These are phyloP conservation scores for Acanthosepion lycidas DNA, from an alignment of 2,888 invertebrate genomes.

Conservation along the genomic window DNA sequence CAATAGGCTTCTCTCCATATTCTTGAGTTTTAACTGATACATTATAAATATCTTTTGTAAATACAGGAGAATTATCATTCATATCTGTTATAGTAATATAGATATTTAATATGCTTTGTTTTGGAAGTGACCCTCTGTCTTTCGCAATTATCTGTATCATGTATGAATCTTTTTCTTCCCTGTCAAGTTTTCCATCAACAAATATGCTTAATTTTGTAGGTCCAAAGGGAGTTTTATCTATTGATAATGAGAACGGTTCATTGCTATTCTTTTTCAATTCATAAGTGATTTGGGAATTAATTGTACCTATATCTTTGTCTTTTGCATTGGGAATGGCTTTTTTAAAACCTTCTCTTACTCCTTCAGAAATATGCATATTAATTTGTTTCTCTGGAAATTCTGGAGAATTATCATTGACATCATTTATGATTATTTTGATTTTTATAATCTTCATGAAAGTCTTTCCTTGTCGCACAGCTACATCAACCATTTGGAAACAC, in stretches of 20 bases:
- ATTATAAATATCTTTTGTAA: background rate
- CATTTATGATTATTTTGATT: constrained; percentile 6
- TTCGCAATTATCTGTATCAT: constrained; percentile 1
- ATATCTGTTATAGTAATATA: constrained; percentile 38
- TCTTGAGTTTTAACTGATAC: background rate
- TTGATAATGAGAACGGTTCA: constrained; percentile 34
- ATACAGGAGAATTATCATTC: constrained; percentile 39
- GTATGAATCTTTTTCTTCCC: constrained; percentile 35
- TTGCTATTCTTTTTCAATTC: background rate
- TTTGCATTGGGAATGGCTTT: background rate
- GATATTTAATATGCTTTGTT: background rate
- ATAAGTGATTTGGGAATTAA: constrained; percentile 40
- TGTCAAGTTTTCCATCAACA: constrained; percentile 42
- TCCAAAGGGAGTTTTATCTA: background rate
- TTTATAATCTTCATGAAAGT: constrained; percentile 37
- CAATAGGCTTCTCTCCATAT: background rate
- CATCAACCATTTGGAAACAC: constrained; percentile 34
- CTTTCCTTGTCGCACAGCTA: background rate
- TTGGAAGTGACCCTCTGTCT: background rate
- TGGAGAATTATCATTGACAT: background rate
- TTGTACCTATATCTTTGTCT: background rate
- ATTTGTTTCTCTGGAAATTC: constrained; percentile 3
- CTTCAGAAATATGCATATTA: constrained; percentile 24
- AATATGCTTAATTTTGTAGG: background rate
- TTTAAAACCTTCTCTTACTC: background rate